Evolutionary conservation across 2,113 vertebrate genomes (phyloP).

Genomic region (Pantherophis guttatus): DNA sequence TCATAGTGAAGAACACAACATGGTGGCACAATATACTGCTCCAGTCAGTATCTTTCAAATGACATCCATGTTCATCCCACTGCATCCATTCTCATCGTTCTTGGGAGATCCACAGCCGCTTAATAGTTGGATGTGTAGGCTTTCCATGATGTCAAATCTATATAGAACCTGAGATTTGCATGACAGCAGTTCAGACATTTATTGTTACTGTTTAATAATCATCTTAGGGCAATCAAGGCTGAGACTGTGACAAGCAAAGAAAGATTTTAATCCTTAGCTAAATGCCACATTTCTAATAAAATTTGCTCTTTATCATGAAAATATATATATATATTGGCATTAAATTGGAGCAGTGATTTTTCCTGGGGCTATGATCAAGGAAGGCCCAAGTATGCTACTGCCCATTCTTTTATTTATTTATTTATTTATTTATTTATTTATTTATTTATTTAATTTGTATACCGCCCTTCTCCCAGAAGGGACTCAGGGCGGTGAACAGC

Average conservation of each 20-base stretch:
- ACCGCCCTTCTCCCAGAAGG: too few species aligned
- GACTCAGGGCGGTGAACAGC: too few species aligned
- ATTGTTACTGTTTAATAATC: background rate
- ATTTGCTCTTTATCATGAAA: background rate
- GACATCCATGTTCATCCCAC: background rate
- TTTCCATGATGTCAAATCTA: background rate
- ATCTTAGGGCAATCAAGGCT: background rate
- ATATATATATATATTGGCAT: background rate
- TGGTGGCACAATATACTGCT: background rate
- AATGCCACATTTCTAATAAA: background rate
- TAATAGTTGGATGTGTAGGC: background rate
- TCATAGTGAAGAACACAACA: background rate
- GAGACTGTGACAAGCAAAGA: background rate
- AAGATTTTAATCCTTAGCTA: background rate
- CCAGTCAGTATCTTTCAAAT: background rate
- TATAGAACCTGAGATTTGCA: background rate
- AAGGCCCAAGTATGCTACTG: background rate
- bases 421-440: too few species aligned
- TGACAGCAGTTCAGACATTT: background rate
- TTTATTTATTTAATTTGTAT: too few species aligned
- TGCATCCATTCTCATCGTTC: background rate
- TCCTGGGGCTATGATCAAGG: background rate
- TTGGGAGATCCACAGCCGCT: background rate
- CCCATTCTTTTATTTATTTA: background rate
- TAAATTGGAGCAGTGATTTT: background rate